Conservation (phyloP, 2,113 vertebrate genomes). For the Bombycilla garrulus region DNA sequence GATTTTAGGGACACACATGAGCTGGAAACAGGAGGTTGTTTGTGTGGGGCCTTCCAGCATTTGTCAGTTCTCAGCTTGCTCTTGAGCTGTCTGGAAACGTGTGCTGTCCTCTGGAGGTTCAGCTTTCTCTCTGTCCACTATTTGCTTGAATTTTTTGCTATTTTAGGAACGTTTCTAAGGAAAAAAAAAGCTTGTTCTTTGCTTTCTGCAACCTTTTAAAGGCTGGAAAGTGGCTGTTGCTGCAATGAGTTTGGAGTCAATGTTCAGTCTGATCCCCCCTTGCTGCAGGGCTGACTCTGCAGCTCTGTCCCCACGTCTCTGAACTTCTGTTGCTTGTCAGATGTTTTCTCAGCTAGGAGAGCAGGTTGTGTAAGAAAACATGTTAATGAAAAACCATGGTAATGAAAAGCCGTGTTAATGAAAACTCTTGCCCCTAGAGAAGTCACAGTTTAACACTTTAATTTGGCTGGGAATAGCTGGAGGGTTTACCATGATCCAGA, state of each 20-base stretch:
- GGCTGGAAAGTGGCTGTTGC: neutral
- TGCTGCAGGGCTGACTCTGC: neutral
- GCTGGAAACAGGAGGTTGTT: neutral
- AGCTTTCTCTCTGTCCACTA: neutral
- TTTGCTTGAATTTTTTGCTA: neutral
- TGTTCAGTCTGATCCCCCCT: neutral
- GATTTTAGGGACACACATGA: neutral
- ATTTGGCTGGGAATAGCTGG: neutral
- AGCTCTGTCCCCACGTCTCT: neutral
- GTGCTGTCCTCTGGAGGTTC: neutral
- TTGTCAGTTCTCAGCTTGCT: neutral
- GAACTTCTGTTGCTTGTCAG: neutral
- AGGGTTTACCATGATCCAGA: neutral
- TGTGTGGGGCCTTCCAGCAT: neutral
- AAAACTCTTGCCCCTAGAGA: neutral
- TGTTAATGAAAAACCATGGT: slow-evolving; percentile 30
- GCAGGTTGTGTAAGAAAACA: neutral
- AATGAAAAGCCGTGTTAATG: slow-evolving; percentile 20
- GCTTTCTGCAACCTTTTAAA: neutral
- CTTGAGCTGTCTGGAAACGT: neutral
- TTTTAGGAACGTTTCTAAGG: neutral
- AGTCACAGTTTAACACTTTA: neutral
- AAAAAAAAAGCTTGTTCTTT: neutral
- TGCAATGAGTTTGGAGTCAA: neutral
- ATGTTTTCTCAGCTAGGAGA: neutral